phyloP scores from a whole-genome alignment of 2,113 vertebrate genomes.

The Cinclus cinclus region DNA sequence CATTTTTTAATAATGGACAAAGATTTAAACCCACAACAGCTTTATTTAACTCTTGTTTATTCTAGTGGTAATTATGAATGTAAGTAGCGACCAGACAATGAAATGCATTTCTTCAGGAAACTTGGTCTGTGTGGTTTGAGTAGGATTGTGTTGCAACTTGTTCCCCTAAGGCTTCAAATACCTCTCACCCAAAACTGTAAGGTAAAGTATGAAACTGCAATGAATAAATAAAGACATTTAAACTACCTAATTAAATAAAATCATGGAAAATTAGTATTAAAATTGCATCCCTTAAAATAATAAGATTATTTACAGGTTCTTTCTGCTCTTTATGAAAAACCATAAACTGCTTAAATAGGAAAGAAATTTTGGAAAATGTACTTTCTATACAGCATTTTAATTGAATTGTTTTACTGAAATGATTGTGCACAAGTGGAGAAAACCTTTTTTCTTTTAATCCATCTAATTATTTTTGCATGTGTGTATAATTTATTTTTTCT shows the following conservation, averaged over 20 bases:
- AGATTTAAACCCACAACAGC: not conserved
- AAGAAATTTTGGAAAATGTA: not conserved
- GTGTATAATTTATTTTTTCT: not conserved
- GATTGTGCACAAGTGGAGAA: not conserved
- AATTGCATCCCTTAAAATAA: constrained; percentile 2
- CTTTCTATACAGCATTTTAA: not conserved
- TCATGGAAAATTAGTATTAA: constrained; percentile 24
- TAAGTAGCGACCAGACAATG: not conserved
- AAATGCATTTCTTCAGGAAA: constrained; percentile 19
- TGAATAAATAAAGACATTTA: constrained; percentile 24
- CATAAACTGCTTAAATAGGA: not conserved
- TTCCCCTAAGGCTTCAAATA: constrained; percentile 19
- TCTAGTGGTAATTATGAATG: not conserved
- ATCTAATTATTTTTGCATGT: not conserved
- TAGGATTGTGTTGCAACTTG: constrained; percentile 16
- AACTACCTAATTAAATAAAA: constrained; percentile 49
- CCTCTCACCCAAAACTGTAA: constrained; percentile 5
- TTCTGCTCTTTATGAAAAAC: not conserved
- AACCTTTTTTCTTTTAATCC: not conserved
- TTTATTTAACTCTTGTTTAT: constrained; percentile 40
- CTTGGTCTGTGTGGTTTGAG: constrained; percentile 22
- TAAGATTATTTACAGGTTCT: not conserved
- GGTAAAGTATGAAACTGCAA: constrained; percentile 2
- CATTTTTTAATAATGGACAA: not conserved
- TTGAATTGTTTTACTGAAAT: not conserved